Evolutionary conservation across 2,113 vertebrate species (phyloP), one percentile per base, ranked within the genome.

Genomic region (Rhabdornis inornatus): DNA sequence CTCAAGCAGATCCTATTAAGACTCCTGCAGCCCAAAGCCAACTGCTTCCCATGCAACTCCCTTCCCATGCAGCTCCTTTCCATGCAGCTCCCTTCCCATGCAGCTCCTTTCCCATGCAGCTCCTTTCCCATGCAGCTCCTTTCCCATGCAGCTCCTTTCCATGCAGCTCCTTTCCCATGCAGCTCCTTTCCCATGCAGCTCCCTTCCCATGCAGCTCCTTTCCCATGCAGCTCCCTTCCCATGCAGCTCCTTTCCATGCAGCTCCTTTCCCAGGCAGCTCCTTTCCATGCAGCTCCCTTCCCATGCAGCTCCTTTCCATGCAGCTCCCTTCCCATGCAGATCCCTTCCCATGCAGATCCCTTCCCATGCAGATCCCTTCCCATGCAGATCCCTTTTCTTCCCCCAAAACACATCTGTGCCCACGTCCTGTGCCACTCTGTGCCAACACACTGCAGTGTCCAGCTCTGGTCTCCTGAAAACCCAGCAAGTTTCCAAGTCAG

Each of bases 161-260:
- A 23, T 0, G 2, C 12, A 61, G 61, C n/a, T 18, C 45, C 25
- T 44, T 63, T 25, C 39, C 59, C 4, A 23, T 0, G 2, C 12
- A 61, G 66, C n/a, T 18, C 45, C 19, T n/a, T n/a, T n/a, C n/a
- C n/a, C n/a, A 23, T 0, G 2, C 12, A 61, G 61, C n/a, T 18
- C 45, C 25, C 47, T 63, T 25, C 39, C 59, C 4, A 23, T 0
- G 2, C 12, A 61, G 66, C n/a, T 18, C 45, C 19, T n/a, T n/a
- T n/a, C n/a, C n/a, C n/a, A 23, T 0, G 2, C 12, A 61, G 61
- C n/a, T 18, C 45, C 25, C 47, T 63, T 25, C 39, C 59, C 4
- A 23, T 0, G 2, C 12, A 61, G 66, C n/a, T 18, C 45, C 19
- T n/a, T n/a, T n/a, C n/a, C n/a, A 23, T 0, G 2, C 12, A 61